These are phyloP conservation scores for Neodiprion lecontei DNA, from an alignment of 1,140 invertebrate genomes.

Conservation along the genomic window DNA sequence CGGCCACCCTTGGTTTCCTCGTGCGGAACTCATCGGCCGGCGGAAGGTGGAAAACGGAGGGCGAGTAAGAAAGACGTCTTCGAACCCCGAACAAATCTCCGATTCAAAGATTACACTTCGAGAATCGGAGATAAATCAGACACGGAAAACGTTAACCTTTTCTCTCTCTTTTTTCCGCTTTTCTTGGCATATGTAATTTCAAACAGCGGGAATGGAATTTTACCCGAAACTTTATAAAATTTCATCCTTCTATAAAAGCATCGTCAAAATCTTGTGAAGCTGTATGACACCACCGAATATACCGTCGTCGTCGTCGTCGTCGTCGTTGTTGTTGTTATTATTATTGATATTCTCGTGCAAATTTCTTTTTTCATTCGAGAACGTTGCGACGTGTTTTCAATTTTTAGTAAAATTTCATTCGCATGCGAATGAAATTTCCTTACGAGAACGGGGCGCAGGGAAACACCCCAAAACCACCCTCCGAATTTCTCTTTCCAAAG, in stretches of 20 bases:
- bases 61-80: background rate
- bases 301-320: too few species aligned
- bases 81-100: background rate
- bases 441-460: too few species aligned
- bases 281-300: background rate
- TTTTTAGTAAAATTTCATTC: too few species aligned
- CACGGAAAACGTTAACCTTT: background rate
- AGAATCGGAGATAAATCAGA: background rate
- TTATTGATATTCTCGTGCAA: too few species aligned
- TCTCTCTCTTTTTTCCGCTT: too few species aligned
- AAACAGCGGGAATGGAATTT: background rate
- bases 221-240: background rate
- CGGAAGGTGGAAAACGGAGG: background rate
- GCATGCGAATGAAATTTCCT: too few species aligned
- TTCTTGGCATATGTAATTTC: background rate
- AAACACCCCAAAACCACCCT: too few species aligned
- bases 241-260: background rate
- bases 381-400: too few species aligned
- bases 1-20: background rate
- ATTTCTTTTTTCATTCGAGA: too few species aligned
- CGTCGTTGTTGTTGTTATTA: too few species aligned
- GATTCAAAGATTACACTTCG: constrained; percentile 2
- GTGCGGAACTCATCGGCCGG: background rate
- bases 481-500: too few species aligned
- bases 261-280: background rate